These are phyloP conservation scores for Gadopsis marmoratus DNA, from an alignment of 2,797 vertebrate genomes.

Conservation along the genomic window DNA sequence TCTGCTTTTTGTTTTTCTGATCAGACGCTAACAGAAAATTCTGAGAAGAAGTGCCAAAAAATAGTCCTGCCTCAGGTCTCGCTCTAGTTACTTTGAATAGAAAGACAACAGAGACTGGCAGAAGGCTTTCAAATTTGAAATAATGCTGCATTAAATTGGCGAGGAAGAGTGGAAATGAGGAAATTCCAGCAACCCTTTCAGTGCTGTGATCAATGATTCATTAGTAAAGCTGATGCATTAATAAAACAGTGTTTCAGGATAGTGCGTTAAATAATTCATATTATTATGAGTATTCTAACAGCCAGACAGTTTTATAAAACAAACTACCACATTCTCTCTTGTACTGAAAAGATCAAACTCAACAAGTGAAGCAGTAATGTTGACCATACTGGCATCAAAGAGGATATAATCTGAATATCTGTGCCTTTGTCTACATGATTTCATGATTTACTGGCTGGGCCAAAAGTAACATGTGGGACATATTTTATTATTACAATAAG, in stretches of 20 bases:
- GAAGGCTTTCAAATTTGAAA: conserved; percentile 40
- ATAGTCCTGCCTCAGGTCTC: conserved; percentile 14
- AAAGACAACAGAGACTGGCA: conserved; percentile 21
- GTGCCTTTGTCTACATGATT: conserved; percentile 3
- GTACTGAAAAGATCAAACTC: conserved; percentile 13
- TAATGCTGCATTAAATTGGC: conserved; percentile 19
- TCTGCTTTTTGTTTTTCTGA: conserved; percentile 32
- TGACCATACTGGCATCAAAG: conserved; percentile 9
- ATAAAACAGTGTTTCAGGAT: conserved; percentile 34
- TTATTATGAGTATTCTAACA: conserved; percentile 13
- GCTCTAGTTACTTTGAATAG: conserved; percentile 10
- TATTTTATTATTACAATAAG: neutral
- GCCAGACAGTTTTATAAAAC: conserved; percentile 33
- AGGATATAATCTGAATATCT: conserved; percentile 16
- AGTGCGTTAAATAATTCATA: conserved; percentile 22
- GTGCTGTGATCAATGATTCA: conserved; percentile 34
- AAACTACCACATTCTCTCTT: conserved; percentile 10
- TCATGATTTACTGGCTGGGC: neutral
- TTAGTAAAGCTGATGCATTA: conserved; percentile 23
- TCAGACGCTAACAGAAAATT: conserved; percentile 8
- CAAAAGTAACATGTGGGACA: neutral
- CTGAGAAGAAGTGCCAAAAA: conserved; percentile 20
- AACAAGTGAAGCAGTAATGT: neutral
- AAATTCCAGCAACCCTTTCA: conserved; percentile 15
- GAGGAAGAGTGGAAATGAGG: conserved; percentile 31